A percentile compares a stretch with the other conserved stretches of the same genome.
These are phyloP conservation scores for Aphodius granarius DNA, from an alignment of 2,888 invertebrate species.

Conservation along the genomic window DNA sequence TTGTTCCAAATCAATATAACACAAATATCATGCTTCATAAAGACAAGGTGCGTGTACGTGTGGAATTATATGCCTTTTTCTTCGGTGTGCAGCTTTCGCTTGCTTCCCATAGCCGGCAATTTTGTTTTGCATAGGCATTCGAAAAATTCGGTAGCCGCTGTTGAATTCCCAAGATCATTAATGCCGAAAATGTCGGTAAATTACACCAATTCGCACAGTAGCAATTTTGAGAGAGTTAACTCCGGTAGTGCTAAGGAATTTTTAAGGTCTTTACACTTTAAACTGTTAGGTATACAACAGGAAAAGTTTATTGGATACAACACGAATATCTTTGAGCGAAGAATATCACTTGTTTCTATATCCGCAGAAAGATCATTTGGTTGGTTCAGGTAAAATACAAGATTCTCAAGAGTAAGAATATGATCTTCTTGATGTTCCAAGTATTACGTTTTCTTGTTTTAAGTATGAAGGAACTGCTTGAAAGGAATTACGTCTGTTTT, in stretches of 20 bases:
- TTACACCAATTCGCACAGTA: background rate
- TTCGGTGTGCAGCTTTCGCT: background rate
- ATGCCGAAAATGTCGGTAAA: conserved; percentile 4
- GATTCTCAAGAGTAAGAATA: too few species aligned
- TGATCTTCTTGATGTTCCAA: too few species aligned
- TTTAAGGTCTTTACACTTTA: background rate
- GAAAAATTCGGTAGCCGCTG: conserved; percentile 9
- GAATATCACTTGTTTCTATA: too few species aligned
- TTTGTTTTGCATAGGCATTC: conserved; percentile 9
- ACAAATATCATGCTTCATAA: background rate
- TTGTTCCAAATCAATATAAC: too few species aligned
- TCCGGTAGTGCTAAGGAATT: background rate
- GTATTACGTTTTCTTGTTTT: too few species aligned
- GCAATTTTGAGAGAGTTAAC: background rate
- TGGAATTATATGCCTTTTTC: background rate
- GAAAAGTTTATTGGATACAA: too few species aligned
- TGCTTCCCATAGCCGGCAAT: background rate
- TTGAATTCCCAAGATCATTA: conserved; percentile 6
- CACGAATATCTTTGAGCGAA: too few species aligned
- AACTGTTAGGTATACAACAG: too few species aligned
- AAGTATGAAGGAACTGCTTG: too few species aligned
- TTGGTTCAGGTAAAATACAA: too few species aligned
- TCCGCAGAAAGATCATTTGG: too few species aligned
- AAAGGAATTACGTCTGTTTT: too few species aligned
- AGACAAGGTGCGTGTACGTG: background rate